Base-by-base conservation (phyloP, 2,113 vertebrate species). In the Solenodon paradoxus region DNA sequence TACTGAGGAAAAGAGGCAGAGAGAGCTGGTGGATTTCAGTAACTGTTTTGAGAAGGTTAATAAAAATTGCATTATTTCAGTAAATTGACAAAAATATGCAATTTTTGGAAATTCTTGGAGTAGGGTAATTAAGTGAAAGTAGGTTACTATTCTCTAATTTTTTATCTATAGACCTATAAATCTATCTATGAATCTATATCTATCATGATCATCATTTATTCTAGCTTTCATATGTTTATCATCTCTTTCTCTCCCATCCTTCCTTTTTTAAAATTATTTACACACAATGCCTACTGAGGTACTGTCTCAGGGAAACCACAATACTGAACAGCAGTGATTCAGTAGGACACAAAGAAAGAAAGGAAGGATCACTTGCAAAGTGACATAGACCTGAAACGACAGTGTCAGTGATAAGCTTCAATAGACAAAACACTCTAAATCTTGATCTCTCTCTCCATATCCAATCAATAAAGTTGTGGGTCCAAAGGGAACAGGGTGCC, bases 1-100 rank as follows among this genome's bases (percentile, higher is more conserved):
- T 74, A 42, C 51, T 69, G 40, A 88, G 28, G 8, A 66, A 63
- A 83, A 28, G 16, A 53, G 8, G 19, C 7, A 66, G 61, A 64
- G 10, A 13, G 92, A 88, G 13, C 59, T 59, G 77, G 13, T 51
- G 10, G 20, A 55, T 82, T 82, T 81, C 9, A 66, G 40, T 28
- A 81, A 35, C 5, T 19, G 40, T 88, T 81, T 83, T 78, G 47
- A 74, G 15, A 38, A 38, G 8, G 42, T 8, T 4, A 71, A 61
- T 40, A 28, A 81, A 94, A 95, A 40, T 45, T 75, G 61, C 84
- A 59, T 59, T 61, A 2, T 88, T 17, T 80, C 17, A 22, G 26
- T 53, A 64, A 86, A 51, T 10, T 55, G 38, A 45, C 32, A 80
- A 49, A 28, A 13, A 82, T 77, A 5, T 38, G 13, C 4, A 64